A percentile compares a stretch with the other conserved stretches of the same genome.
These are phyloP conservation scores for Tortricodes alternella DNA, from an alignment of 2,888 invertebrate species.

Conservation along the genomic window DNA sequence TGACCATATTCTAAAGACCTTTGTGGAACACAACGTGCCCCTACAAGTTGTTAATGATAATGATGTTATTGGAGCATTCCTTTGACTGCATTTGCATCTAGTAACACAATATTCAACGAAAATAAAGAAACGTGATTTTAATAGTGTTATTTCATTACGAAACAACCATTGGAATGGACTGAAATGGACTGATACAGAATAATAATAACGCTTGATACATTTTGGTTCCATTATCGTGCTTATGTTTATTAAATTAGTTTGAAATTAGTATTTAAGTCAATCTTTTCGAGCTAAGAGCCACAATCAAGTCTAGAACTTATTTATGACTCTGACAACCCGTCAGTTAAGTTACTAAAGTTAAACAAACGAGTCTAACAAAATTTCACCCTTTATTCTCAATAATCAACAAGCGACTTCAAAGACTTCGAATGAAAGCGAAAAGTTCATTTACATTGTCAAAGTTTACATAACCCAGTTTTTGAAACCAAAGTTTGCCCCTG, in stretches of 20 bases:
- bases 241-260: too few relatives aligned
- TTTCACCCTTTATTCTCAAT: not conserved
- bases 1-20: not conserved
- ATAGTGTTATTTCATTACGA: too few relatives aligned
- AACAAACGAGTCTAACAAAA: not conserved
- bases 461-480: conserved; percentile 20
- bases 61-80: not conserved
- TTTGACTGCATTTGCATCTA: not conserved
- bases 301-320: not conserved
- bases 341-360: not conserved
- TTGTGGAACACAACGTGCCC: not conserved
- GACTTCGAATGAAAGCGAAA: not conserved
- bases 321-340: not conserved
- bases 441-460: conserved; percentile 3
- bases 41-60: not conserved
- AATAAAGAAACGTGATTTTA: too few relatives aligned
- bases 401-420: not conserved
- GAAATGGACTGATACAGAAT: too few relatives aligned
- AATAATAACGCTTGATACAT: too few relatives aligned
- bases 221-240: too few relatives aligned
- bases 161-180: too few relatives aligned
- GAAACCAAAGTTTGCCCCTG: not conserved
- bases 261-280: too few relatives aligned
- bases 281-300: too few relatives aligned
- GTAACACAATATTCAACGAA: not conserved